phyloP scores from a whole-genome alignment of 2,797 vertebrate genomes.

The Uromys caudimaculatus region DNA sequence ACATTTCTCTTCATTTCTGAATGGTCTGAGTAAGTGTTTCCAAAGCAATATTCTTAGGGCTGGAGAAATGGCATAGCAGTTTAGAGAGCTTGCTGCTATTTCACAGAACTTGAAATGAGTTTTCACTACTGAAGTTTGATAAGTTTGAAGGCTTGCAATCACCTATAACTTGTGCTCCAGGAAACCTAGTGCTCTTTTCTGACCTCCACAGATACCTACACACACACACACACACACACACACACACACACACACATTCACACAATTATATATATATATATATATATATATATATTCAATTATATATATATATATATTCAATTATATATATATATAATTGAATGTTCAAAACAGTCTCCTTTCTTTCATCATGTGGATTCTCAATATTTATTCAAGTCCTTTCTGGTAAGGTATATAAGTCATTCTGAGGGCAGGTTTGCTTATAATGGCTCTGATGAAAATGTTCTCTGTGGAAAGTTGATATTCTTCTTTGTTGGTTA shows the following conservation, averaged over 20 bases:
- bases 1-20: background rate
- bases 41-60: background rate
- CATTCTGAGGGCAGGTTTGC: accelerated
- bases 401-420: background rate
- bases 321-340: no score
- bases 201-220: background rate
- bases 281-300: no score
- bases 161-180: background rate
- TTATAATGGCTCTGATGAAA: background rate
- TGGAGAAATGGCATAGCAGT: background rate
- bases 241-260: background rate
- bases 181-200: background rate
- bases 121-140: background rate
- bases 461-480: background rate
- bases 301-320: no score
- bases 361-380: background rate
- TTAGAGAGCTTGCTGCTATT: background rate
- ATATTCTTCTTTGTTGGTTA: background rate
- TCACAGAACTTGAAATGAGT: background rate
- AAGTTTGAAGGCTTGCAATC: background rate
- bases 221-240: background rate
- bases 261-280: no score
- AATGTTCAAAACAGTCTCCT: background rate
- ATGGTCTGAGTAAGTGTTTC: background rate
- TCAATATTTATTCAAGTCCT: background rate